phyloP scores from a whole-genome alignment of 2,113 vertebrate genomes.

The Seriola dumerili region DNA sequence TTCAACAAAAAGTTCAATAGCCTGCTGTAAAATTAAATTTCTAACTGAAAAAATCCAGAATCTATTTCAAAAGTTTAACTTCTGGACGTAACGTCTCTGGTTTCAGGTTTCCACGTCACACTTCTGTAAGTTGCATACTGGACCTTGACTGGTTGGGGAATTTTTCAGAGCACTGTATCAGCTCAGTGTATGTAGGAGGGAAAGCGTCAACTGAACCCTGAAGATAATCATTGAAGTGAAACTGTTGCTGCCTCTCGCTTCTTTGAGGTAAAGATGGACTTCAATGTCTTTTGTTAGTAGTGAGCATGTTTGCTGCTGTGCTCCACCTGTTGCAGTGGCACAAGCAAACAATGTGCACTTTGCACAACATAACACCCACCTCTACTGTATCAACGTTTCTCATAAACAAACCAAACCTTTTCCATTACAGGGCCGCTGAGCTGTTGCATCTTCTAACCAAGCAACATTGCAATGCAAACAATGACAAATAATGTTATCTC shows the following conservation, averaged over 20 bases:
- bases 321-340: conserved; percentile 8
- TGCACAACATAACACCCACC: conserved; percentile 60
- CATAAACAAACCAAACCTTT: conserved; percentile 39
- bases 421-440: background rate
- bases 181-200: conserved; percentile 6
- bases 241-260: conserved; percentile 8
- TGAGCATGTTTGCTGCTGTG: conserved; percentile 41
- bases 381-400: conserved; percentile 25
- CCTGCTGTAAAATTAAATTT: no score
- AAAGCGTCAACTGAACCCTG: background rate
- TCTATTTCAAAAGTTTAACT: background rate
- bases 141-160: background rate
- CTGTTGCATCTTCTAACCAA: conserved; percentile 16
- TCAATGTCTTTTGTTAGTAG: background rate
- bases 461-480: conserved; percentile 12
- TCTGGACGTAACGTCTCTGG: background rate
- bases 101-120: background rate
- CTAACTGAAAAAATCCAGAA: no score
- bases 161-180: background rate
- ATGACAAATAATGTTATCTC: background rate
- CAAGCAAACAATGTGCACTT: conserved; percentile 41
- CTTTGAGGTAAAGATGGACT: conserved; percentile 26
- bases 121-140: background rate
- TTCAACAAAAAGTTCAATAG: no score
- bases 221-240: background rate